Conservation (phyloP, 2,888 invertebrate species). For the Drosophila kuntzei region DNA sequence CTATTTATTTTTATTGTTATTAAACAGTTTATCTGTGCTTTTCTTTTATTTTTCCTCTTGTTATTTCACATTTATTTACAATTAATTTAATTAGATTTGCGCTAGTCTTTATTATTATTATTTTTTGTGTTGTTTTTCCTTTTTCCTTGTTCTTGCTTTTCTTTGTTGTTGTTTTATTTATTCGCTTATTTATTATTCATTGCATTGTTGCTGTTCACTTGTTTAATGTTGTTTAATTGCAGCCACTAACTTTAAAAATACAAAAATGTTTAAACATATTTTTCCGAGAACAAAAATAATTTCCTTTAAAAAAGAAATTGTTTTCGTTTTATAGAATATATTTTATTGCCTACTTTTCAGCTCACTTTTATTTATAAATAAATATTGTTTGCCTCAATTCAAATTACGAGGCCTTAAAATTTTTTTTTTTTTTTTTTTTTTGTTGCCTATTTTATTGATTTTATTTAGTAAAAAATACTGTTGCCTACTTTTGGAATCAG, state of each 20-base stretch:
- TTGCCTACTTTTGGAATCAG: no score
- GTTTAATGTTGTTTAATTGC: constrained; percentile 27
- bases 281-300: neutral
- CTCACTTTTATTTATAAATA: no score
- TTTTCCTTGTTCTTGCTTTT: neutral
- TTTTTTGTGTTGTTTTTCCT: constrained; percentile 13
- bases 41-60: neutral
- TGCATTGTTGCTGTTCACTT: constrained; percentile 32
- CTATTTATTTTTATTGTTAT: no score
- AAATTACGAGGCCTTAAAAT: no score
- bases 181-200: constrained; percentile 27
- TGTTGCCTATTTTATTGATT: no score
- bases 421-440: no score
- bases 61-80: constrained; percentile 46
- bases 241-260: constrained; percentile 13
- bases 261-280: constrained; percentile 17
- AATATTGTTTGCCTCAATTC: no score
- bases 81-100: constrained; percentile 57
- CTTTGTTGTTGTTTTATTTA: constrained; percentile 10
- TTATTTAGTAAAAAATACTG: no score
- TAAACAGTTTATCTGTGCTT: constrained; percentile 47
- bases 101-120: constrained; percentile 23
- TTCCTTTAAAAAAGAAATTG: neutral
- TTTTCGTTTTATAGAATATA: neutral
- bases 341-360: constrained; percentile 26